phyloP scores from a whole-genome alignment of 2,797 vertebrate species.

The Capromys pilorides region DNA sequence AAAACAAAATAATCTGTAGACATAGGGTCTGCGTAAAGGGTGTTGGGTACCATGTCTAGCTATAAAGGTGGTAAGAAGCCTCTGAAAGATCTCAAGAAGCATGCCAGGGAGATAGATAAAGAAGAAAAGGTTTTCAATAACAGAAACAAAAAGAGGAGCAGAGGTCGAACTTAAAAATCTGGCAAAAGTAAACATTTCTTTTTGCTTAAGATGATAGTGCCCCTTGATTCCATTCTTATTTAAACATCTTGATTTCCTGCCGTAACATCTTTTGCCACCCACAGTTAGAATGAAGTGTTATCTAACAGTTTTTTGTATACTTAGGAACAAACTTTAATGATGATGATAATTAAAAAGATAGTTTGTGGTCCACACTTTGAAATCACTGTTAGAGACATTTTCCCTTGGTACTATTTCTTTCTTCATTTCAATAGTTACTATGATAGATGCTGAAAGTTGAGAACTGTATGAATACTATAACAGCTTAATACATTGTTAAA shows the following conservation, averaged over 20 bases:
- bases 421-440: constrained; percentile 6
- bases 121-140: not conserved
- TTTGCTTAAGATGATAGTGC: not conserved
- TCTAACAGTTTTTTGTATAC: not conserved
- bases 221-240: not conserved
- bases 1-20: too few species aligned
- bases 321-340: not conserved
- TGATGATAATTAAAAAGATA: not conserved
- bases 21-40: not conserved
- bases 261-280: not conserved
- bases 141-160: not conserved
- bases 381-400: not conserved
- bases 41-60: not conserved
- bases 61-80: not conserved
- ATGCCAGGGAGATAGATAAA: not conserved
- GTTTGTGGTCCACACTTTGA: not conserved
- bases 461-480: not conserved
- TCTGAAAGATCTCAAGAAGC: not conserved
- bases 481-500: not conserved
- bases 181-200: not conserved
- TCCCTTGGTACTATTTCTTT: not conserved
- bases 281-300: not conserved
- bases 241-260: not conserved
- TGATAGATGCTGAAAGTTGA: not conserved
- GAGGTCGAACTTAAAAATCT: not conserved